phyloP scores from a whole-genome alignment of 2,888 invertebrate species.

The Hedychridium roseum region DNA sequence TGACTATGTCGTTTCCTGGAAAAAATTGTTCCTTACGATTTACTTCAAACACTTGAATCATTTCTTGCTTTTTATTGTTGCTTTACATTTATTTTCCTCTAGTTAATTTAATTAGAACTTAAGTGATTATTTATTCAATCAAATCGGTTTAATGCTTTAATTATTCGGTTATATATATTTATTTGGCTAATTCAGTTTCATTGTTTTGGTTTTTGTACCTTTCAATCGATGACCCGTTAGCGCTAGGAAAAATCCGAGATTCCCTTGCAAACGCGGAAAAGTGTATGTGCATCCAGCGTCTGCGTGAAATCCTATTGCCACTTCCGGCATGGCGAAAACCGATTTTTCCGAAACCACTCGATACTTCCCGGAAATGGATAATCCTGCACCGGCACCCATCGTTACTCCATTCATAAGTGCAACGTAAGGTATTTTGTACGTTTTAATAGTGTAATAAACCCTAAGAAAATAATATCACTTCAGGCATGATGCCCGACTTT shows the following conservation, averaged over 20 bases:
- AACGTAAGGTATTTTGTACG: conserved; percentile 87
- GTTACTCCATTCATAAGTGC: conserved; percentile 94
- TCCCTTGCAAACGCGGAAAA: conserved; percentile 82
- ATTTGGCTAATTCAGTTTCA: neutral
- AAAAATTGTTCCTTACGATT: neutral
- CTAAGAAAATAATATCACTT: neutral
- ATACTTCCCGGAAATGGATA: conserved; percentile 93
- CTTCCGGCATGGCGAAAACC: conserved; percentile 97
- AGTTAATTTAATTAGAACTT: neutral
- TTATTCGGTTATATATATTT: neutral
- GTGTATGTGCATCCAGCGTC: conserved; percentile 94
- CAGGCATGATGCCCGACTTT: neutral
- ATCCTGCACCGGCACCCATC: conserved; percentile 94
- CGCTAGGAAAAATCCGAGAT: conserved; percentile 88
- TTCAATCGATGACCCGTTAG: conserved; percentile 81
- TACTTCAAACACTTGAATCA: too few relatives aligned
- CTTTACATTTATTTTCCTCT: neutral
- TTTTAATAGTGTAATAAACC: conserved; percentile 46
- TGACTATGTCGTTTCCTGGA: conserved; percentile 79
- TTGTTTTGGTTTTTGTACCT: conserved; percentile 52
- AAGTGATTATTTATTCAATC: neutral
- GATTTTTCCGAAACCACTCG: conserved; percentile 94
- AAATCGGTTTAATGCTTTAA: neutral
- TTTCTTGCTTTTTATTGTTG: neutral
- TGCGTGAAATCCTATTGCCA: conserved; percentile 93